A percentile compares a stretch with the other conserved stretches of the same genome.
These are phyloP conservation scores for Galago senegalensis DNA, from an alignment of 2,797 vertebrate genomes.

Conservation along the genomic window DNA sequence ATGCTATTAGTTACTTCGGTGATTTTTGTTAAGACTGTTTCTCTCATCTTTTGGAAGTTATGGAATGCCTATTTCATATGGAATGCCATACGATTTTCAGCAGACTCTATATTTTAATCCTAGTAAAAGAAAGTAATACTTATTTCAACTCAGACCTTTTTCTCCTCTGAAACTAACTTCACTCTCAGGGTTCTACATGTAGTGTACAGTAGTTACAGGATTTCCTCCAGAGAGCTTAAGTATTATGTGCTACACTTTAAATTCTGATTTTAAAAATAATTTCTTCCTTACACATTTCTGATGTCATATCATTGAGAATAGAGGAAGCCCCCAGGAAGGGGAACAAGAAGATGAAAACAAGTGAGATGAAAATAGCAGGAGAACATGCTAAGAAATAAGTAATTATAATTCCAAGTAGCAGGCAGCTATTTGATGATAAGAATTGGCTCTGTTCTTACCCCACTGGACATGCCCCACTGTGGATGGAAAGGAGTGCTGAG, in stretches of 20 bases:
- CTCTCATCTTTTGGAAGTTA: slow-evolving; percentile 41
- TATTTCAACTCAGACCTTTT: slow-evolving; percentile 27
- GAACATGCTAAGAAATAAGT: neutral
- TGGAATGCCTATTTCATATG: neutral
- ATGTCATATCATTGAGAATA: neutral
- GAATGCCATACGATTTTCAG: neutral
- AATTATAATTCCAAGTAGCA: too few relatives aligned
- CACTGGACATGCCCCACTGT: neutral
- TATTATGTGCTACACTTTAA: neutral
- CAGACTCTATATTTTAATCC: neutral
- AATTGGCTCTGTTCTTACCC: neutral
- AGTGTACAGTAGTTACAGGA: neutral
- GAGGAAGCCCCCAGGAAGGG: neutral
- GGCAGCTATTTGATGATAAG: accelerated
- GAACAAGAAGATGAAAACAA: neutral
- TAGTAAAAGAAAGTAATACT: neutral
- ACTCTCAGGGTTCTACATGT: neutral
- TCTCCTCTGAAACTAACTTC: neutral
- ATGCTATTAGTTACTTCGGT: slow-evolving; percentile 70
- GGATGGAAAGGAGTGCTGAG: neutral
- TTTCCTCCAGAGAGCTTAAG: neutral
- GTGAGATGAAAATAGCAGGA: neutral
- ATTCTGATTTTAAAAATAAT: neutral
- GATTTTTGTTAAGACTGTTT: slow-evolving; percentile 73
- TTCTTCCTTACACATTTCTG: neutral